Evolutionary conservation across 2,113 vertebrate genomes (phyloP).

Genomic region (Leuciscus idus): DNA sequence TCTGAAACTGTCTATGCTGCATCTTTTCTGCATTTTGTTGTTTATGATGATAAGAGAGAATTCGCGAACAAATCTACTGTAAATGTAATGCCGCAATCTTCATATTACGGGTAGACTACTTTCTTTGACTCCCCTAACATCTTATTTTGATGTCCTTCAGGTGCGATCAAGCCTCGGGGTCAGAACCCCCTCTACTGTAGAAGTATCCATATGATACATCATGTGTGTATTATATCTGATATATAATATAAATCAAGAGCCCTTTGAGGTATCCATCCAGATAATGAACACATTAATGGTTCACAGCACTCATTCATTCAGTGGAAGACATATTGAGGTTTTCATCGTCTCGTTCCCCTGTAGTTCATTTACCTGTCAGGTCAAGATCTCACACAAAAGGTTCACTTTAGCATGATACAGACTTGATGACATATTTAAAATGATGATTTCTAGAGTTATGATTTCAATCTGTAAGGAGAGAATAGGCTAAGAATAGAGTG

Average conservation of each 20-base stretch:
- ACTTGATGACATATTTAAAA: slow-evolving; percentile 29
- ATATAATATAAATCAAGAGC: slow-evolving; percentile 22
- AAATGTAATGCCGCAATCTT: too few species aligned
- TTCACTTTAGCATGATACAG: slow-evolving; percentile 20
- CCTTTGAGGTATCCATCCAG: not conserved
- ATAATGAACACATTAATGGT: slow-evolving; percentile 23
- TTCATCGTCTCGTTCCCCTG: not conserved
- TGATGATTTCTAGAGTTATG: not conserved
- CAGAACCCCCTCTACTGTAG: too few species aligned
- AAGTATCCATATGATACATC: not conserved
- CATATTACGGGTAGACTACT: too few species aligned
- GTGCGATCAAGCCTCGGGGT: too few species aligned
- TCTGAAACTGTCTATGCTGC: too few species aligned
- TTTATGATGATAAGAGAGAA: too few species aligned
- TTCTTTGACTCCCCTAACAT: too few species aligned
- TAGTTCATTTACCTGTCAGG: slow-evolving; percentile 37
- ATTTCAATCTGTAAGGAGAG: not conserved
- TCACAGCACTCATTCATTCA: not conserved
- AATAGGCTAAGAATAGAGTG: not conserved
- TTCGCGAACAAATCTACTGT: too few species aligned
- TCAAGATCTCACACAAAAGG: slow-evolving; percentile 24
- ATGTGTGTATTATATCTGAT: not conserved
- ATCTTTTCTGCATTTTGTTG: too few species aligned
- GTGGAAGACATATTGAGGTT: not conserved
- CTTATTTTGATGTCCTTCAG: too few species aligned